A percentile compares a stretch with the other conserved stretches of the same genome.
phyloP scores from a whole-genome alignment of 2,888 invertebrate species.

The Chrysolina haemoptera region DNA sequence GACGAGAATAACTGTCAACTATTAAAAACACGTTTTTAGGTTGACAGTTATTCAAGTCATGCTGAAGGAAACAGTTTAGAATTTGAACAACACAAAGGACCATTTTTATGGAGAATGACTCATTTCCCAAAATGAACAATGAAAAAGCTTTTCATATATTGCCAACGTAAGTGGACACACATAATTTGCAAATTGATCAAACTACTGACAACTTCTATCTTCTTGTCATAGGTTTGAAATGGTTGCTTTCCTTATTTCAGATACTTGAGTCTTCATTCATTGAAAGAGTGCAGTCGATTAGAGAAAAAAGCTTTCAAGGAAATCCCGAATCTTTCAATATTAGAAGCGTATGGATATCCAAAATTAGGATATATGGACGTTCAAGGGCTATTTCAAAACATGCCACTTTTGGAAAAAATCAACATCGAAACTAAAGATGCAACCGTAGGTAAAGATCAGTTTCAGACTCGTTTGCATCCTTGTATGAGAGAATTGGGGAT shows the following conservation, averaged over 20 bases:
- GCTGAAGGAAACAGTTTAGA: too few relatives aligned
- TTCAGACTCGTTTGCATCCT: constrained; percentile 85
- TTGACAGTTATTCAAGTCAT: too few relatives aligned
- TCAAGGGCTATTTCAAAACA: constrained; percentile 84
- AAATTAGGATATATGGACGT: constrained; percentile 88
- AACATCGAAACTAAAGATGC: constrained; percentile 92
- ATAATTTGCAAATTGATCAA: too few relatives aligned
- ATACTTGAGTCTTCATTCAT: constrained; percentile 77
- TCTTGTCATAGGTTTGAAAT: too few relatives aligned
- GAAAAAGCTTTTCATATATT: too few relatives aligned
- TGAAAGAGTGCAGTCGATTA: constrained; percentile 81
- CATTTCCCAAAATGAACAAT: too few relatives aligned
- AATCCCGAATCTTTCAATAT: constrained; percentile 78
- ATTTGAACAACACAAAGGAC: too few relatives aligned
- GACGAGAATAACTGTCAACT: too few relatives aligned
- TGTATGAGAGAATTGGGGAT: constrained; percentile 82
- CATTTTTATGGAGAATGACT: too few relatives aligned
- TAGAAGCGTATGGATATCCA: constrained; percentile 84
- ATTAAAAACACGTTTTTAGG: too few relatives aligned
- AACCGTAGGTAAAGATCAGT: constrained; percentile 84
- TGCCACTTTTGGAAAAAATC: constrained; percentile 81
- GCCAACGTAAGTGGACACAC: too few relatives aligned
- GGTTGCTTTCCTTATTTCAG: constrained; percentile 62
- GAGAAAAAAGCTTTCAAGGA: constrained; percentile 87
- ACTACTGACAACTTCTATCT: too few relatives aligned